phyloP scores from a whole-genome alignment of 1,140 invertebrate genomes.

The Hyposmocoma kahamanoa region DNA sequence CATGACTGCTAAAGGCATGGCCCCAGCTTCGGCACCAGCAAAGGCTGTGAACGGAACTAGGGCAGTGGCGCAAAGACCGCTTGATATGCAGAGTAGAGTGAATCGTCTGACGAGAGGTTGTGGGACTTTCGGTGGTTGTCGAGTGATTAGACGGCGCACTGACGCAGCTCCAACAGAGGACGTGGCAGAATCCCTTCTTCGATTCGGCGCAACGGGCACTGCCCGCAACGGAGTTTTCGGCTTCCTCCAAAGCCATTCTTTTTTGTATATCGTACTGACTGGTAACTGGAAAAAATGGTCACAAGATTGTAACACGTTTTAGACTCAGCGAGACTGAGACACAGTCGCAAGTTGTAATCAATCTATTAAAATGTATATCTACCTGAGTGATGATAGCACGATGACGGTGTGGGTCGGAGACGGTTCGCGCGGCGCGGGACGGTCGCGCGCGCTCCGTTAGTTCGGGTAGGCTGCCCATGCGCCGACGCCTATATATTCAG shows the following conservation, averaged over 20 bases:
- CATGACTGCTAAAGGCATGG: conserved; percentile 66
- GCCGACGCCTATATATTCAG: too few relatives aligned
- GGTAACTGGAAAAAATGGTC: conserved; percentile 43
- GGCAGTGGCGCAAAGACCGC: conserved; percentile 67
- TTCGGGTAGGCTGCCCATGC: conserved; percentile 65
- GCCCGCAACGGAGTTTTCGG: conserved; percentile 31
- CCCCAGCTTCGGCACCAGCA: conserved; percentile 65
- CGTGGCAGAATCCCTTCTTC: conserved; percentile 77
- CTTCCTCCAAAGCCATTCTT: conserved; percentile 64
- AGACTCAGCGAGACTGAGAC: too few relatives aligned
- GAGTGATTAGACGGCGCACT: conserved; percentile 76
- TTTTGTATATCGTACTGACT: conserved; percentile 54
- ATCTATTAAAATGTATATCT: too few relatives aligned
- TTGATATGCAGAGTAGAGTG: conserved; percentile 58
- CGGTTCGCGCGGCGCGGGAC: conserved; percentile 39
- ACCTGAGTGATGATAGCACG: conserved; percentile 43
- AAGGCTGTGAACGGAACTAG: conserved; percentile 56
- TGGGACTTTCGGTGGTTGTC: conserved; percentile 47
- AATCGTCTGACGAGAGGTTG: conserved; percentile 73
- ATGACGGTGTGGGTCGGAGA: conserved; percentile 52
- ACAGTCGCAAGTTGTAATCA: too few relatives aligned
- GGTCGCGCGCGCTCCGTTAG: conserved; percentile 58
- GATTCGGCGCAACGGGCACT: conserved; percentile 38
- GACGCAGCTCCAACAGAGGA: conserved; percentile 81
- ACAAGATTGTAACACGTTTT: too few relatives aligned